A percentile compares a stretch with the other conserved stretches of the same genome.
phyloP scores from a whole-genome alignment of 2,888 invertebrate genomes.

The Tipula vernalis region DNA sequence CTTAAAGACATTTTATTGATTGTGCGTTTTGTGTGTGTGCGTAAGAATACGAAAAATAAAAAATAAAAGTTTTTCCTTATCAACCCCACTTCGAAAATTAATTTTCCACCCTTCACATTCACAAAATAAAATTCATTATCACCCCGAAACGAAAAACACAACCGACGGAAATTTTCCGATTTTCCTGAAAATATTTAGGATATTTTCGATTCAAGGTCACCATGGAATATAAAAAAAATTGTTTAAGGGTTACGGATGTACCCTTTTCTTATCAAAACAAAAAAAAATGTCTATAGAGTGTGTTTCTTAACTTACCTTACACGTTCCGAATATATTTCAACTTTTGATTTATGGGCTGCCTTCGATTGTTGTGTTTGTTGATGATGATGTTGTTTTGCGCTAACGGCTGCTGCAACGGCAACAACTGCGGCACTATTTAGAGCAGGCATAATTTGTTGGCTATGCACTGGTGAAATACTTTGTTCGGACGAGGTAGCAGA shows the following conservation, averaged over 20 bases:
- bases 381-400: constrained; percentile 15
- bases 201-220: background rate
- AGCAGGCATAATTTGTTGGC: constrained; percentile 16
- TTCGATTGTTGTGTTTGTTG: constrained; percentile 13
- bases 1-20: background rate
- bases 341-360: constrained; percentile 55
- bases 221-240: background rate
- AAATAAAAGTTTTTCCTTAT: background rate
- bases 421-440: background rate
- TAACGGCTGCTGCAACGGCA: background rate
- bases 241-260: background rate
- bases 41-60: background rate
- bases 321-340: constrained; percentile 66
- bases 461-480: constrained; percentile 59
- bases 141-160: background rate
- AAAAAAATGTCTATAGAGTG: background rate
- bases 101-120: background rate
- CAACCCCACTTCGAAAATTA: background rate
- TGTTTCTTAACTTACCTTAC: constrained; percentile 51
- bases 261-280: background rate
- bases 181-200: background rate
- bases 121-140: background rate
- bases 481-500: constrained; percentile 59
- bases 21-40: background rate
- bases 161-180: background rate